Evolutionary conservation across 64 coral and sea anemone species (phyloP).

Genomic region (Platygyra sinensis): DNA sequence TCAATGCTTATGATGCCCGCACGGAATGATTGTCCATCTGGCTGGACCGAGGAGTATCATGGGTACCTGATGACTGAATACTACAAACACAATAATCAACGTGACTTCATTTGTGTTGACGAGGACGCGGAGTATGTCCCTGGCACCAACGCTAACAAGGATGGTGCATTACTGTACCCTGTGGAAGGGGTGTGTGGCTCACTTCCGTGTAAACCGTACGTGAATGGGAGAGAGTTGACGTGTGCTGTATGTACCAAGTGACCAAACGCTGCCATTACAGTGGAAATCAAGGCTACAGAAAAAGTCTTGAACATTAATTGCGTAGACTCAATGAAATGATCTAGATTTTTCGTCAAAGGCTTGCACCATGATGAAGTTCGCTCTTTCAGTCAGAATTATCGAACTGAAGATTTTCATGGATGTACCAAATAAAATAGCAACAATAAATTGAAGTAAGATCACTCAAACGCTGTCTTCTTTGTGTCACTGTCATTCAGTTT

Average conservation of each 20-base stretch:
- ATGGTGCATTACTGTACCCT: slow-evolving; percentile 42
- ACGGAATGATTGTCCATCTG: slow-evolving; percentile 23
- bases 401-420: too few relatives aligned
- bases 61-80: slow-evolving; percentile 50
- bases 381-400: too few relatives aligned
- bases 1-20: slow-evolving; percentile 49
- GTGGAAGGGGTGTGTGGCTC: slow-evolving; percentile 15
- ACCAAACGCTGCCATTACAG: neutral
- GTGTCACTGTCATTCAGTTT: too few relatives aligned
- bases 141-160: neutral
- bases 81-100: neutral
- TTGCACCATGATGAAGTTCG: too few relatives aligned
- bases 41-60: slow-evolving; percentile 21
- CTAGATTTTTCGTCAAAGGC: too few relatives aligned
- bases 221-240: slow-evolving; percentile 11
- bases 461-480: too few relatives aligned
- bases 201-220: slow-evolving; percentile 33
- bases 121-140: slow-evolving; percentile 1
- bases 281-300: neutral
- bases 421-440: too few relatives aligned
- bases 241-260: slow-evolving; percentile 50
- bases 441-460: too few relatives aligned
- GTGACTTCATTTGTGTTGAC: slow-evolving; percentile 47
- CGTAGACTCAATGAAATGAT: neutral
- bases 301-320: neutral